Evolutionary conservation across 2,113 vertebrate species (phyloP), one percentile per base, ranked within the genome.

Genomic region (Rutilus rutilus): DNA sequence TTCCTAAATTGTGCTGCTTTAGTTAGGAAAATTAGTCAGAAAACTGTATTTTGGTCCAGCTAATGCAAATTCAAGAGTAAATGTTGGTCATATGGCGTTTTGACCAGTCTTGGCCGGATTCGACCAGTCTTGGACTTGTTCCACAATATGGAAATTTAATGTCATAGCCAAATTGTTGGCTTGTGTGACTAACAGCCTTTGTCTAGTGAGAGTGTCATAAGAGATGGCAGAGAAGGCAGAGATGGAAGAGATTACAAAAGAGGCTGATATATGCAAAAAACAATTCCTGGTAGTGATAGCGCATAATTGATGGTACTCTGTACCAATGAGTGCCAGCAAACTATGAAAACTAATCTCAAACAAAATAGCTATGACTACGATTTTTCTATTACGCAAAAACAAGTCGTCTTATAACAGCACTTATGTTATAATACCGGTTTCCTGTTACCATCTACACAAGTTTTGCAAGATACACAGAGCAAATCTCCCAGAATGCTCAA

Each of bases 401-500:
- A 36, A 21, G 67, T 71, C 0, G 0, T 23, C 74, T 50, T 30
- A 54, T 75, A 47, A 27, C 5, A 30, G 5, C 27, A 23, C 47
- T 57, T 39, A 36, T 19, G 19, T 19, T 67, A 36, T 21, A 36
- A 69, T 33, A 69, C 17, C 17, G 0, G 30, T 36, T 69, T 67
- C 15, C 6, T 25, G 1, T 45, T 76, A 50, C 25, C 45, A 21
- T 21, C 15, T 54, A 77, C 50, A 21, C 25, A 47, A 47, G 78
- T 30, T 80, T 15, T 27, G n/a, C 78, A 47, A 45, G 78, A 65
- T 25, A n/a, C 59, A 81, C 36, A 65, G n/a, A 19, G 23, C 23
- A 45, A 27, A 52, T 81, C 39, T 64, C 59, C 10, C 83, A 76
- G 25, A 78, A 52, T 50, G 27, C 83, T 27, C 27, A 67, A 27